phyloP scores from a whole-genome alignment of 2,888 invertebrate genomes.

The Ametastegia equiseti region DNA sequence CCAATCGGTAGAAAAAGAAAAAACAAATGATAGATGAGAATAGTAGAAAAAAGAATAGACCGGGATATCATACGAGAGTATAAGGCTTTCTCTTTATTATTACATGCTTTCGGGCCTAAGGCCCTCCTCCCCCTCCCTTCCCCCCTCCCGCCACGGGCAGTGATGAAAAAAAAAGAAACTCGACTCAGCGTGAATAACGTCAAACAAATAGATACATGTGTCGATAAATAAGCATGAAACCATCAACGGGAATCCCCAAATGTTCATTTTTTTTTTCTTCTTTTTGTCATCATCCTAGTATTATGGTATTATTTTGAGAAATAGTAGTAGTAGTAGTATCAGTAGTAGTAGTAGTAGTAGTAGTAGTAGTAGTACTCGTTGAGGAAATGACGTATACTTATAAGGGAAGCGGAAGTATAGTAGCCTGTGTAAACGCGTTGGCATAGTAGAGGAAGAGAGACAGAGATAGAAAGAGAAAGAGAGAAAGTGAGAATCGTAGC shows the following conservation, averaged over 20 bases:
- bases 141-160: too few species aligned
- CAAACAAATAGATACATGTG: too few species aligned
- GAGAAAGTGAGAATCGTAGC: neutral
- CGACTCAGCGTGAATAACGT: too few species aligned
- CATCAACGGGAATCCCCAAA: neutral
- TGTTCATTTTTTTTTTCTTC: neutral
- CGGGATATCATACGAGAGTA: too few species aligned
- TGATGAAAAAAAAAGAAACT: too few species aligned
- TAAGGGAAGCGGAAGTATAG: neutral
- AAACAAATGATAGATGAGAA: too few species aligned
- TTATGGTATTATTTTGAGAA: neutral
- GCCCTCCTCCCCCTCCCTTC: too few species aligned
- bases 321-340: neutral
- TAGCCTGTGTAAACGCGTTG: slow-evolving; percentile 15
- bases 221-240: neutral
- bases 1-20: too few species aligned
- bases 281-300: neutral
- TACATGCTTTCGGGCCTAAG: too few species aligned
- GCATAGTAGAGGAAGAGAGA: neutral
- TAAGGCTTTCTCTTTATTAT: too few species aligned
- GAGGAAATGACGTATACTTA: neutral
- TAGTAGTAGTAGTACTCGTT: neutral
- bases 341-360: neutral
- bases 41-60: too few species aligned
- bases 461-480: neutral